Evolutionary conservation across 2,888 invertebrate genomes (phyloP).

Genomic region (Himalopsyche kuldschensis): DNA sequence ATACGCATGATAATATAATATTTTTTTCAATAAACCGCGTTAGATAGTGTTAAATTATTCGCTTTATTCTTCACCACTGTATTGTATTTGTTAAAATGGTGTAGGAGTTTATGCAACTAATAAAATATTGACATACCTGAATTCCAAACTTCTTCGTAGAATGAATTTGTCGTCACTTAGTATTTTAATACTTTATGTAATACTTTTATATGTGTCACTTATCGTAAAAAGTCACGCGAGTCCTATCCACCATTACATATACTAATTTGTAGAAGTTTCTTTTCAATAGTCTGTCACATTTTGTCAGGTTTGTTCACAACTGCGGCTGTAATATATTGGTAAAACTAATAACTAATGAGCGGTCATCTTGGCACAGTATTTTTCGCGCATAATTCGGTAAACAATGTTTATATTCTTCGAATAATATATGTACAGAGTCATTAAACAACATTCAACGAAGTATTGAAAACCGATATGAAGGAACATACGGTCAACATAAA

Average conservation of each 20-base stretch:
- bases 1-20: no score
- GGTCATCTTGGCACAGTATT: neutral
- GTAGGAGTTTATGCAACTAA: neutral
- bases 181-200: neutral
- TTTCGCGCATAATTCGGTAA: neutral
- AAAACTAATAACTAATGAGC: neutral
- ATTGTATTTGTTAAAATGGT: no score
- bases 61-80: no score
- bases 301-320: neutral
- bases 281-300: neutral
- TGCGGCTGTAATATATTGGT: neutral
- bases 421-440: neutral
- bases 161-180: neutral
- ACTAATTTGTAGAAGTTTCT: neutral
- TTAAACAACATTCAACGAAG: neutral
- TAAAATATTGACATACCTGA: neutral
- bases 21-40: no score
- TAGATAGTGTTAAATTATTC: no score
- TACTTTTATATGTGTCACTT: no score
- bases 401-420: neutral
- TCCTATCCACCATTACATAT: neutral
- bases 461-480: neutral
- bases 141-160: neutral
- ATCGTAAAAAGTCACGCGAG: neutral
- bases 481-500: neutral